phyloP scores from a whole-genome alignment of 2,113 vertebrate species.

The Cercocebus atys region DNA sequence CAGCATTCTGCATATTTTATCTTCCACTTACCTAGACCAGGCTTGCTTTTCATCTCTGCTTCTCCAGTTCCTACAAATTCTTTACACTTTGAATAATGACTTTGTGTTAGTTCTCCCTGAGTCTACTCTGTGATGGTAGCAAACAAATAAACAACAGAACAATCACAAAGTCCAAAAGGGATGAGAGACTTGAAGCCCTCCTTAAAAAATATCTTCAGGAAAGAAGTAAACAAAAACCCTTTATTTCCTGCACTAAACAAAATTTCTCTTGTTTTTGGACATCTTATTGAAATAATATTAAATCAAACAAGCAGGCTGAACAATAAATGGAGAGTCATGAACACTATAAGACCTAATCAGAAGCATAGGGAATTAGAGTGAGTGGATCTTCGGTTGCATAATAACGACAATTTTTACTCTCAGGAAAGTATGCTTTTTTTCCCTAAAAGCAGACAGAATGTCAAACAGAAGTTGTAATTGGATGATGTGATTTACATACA shows the following conservation, averaged over 20 bases:
- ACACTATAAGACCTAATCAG: constrained; percentile 48
- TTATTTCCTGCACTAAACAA: constrained; percentile 46
- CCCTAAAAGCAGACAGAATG: constrained; percentile 69
- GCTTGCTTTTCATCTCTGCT: background rate
- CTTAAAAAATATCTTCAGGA: background rate
- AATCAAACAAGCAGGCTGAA: constrained; percentile 49
- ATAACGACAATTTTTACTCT: background rate
- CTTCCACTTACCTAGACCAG: background rate
- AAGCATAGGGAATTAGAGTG: constrained; percentile 45
- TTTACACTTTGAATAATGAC: constrained; percentile 8
- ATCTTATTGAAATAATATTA: constrained; percentile 56
- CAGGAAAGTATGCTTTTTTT: constrained; percentile 20
- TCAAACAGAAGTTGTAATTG: constrained; percentile 74
- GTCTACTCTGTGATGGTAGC: background rate
- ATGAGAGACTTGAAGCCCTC: background rate
- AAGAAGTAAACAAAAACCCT: constrained; percentile 44
- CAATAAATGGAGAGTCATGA: constrained; percentile 13
- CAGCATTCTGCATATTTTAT: background rate
- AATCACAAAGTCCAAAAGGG: background rate
- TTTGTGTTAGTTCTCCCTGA: background rate
- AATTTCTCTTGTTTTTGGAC: background rate
- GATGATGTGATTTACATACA: constrained; percentile 79
- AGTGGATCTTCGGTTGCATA: constrained; percentile 30
- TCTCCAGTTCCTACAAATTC: background rate
- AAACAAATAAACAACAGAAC: background rate